Percentiles rank a stretch among this genome's conserved stretches.
Conservation (phyloP, 2,888 invertebrate genomes). For the Oegoconia quadripuncta region DNA sequence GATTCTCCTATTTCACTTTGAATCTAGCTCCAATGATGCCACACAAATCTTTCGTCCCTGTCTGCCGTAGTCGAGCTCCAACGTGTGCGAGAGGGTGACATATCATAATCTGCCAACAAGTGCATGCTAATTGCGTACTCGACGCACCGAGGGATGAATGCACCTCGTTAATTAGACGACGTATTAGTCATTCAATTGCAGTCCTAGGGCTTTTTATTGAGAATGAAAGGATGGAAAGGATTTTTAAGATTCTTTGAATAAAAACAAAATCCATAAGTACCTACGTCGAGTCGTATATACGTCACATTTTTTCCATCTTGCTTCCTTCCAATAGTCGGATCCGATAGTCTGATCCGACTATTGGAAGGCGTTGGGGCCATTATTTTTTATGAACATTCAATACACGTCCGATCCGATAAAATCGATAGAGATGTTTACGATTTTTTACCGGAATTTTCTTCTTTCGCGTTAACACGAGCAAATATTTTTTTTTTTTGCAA, state of each 20-base stretch:
- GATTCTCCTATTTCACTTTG: conserved; percentile 13
- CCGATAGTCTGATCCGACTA: no score
- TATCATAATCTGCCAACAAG: conserved; percentile 56
- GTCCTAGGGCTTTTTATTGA: conserved; percentile 18
- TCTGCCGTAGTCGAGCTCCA: conserved; percentile 18
- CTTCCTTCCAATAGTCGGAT: no score
- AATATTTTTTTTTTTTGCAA: no score
- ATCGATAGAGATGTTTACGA: no score
- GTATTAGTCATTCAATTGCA: conserved; percentile 63
- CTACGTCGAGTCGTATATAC: no score
- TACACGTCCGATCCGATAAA: no score
- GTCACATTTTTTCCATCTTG: no score
- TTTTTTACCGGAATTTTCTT: no score
- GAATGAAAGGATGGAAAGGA: background rate
- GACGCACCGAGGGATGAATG: conserved; percentile 35
- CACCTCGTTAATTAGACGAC: conserved; percentile 67
- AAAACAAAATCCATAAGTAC: no score
- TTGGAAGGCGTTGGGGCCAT: no score
- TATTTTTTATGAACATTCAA: no score
- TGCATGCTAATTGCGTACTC: conserved; percentile 58
- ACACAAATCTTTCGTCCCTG: conserved; percentile 28
- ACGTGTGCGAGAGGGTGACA: conserved; percentile 27
- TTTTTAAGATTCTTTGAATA: background rate
- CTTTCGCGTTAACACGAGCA: no score
- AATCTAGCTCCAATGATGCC: conserved; percentile 29